Evolutionary conservation across 2,797 vertebrate genomes (phyloP).

Genomic region (Aphelocoma californica): DNA sequence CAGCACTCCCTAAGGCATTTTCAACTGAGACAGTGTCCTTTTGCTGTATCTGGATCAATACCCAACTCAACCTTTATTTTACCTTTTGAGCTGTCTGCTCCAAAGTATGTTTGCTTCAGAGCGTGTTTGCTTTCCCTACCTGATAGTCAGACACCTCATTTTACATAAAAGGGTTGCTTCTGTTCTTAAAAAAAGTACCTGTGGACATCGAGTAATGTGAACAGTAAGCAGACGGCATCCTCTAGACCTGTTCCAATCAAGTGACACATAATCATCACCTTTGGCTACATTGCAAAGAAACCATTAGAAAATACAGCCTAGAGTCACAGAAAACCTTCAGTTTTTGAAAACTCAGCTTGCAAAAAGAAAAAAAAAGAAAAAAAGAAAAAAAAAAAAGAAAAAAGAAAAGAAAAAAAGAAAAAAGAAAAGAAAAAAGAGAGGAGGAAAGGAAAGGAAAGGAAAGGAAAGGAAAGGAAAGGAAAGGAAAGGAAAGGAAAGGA

Average conservation of each 20-base stretch:
- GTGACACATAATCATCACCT: background rate
- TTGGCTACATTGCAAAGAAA: background rate
- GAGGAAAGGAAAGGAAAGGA: too few species aligned
- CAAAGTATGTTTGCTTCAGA: background rate
- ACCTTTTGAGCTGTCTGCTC: background rate
- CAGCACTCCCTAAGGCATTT: background rate
- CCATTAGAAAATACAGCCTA: background rate
- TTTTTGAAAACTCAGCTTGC: background rate
- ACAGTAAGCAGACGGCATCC: background rate
- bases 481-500: too few species aligned
- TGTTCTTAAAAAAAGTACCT: background rate
- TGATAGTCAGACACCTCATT: background rate
- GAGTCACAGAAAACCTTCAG: background rate
- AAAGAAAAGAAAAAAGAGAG: too few species aligned
- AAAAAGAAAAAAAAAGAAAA: too few species aligned
- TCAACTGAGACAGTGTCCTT: background rate
- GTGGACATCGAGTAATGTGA: background rate
- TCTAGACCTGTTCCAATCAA: background rate
- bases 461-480: too few species aligned
- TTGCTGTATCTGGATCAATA: background rate
- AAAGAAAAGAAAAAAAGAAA: too few species aligned
- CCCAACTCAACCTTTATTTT: background rate
- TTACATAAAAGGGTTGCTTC: background rate
- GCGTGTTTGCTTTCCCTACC: rapidly evolving
- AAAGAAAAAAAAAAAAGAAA: too few species aligned